phyloP scores from a whole-genome alignment of 2,797 vertebrate species.

The Eulemur albifrons region DNA sequence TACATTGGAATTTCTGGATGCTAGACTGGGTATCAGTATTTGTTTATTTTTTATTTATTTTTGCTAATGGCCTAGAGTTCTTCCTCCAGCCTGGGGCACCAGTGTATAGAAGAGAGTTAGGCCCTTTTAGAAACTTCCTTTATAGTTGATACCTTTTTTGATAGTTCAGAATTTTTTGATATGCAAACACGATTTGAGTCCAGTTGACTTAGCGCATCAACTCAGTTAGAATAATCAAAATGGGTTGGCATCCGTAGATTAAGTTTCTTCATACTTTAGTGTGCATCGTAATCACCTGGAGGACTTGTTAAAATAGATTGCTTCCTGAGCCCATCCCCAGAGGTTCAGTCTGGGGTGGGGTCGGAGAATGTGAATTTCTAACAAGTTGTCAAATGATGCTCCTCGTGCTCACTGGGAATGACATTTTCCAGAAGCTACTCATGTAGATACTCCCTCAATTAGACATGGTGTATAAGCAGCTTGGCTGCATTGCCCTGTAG shows the following conservation, averaged over 20 bases:
- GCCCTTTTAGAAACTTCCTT: neutral
- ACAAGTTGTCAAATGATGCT: neutral
- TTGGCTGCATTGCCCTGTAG: neutral
- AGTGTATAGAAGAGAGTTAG: neutral
- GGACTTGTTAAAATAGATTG: neutral
- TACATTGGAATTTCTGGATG: neutral
- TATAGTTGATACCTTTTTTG: neutral
- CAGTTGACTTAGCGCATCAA: neutral
- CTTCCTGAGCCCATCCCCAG: neutral
- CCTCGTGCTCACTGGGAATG: neutral
- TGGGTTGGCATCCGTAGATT: neutral
- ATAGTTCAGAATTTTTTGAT: neutral
- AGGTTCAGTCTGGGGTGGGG: neutral
- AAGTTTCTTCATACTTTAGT: neutral
- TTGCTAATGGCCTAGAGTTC: neutral
- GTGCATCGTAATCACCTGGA: neutral
- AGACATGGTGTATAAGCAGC: neutral
- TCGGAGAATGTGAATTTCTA: neutral
- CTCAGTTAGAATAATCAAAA: neutral
- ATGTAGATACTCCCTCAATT: neutral
- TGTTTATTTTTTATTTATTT: neutral
- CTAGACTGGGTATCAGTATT: neutral
- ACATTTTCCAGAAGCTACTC: neutral
- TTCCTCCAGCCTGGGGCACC: neutral
- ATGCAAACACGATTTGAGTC: neutral